Percentiles rank a stretch among this genome's conserved stretches.
These are phyloP conservation scores for Stenotaenia linearis DNA, from an alignment of 2,888 invertebrate genomes.

Conservation along the genomic window DNA sequence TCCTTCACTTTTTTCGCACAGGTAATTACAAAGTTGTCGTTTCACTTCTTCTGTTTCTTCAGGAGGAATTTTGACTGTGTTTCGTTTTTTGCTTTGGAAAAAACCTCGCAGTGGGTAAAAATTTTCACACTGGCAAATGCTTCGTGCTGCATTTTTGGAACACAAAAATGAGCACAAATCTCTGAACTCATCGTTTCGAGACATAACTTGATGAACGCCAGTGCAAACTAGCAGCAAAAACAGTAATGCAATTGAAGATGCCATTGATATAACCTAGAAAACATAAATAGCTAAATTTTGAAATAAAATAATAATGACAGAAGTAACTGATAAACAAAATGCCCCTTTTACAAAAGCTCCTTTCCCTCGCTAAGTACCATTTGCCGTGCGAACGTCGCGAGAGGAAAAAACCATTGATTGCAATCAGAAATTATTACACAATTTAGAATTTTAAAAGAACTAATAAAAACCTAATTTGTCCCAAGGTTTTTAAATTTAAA, in stretches of 20 bases:
- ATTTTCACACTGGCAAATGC: neutral
- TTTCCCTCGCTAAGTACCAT: no score
- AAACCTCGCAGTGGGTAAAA: neutral
- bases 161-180: neutral
- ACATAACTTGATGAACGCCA: neutral
- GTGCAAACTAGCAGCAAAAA: neutral
- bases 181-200: neutral
- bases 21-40: slow-evolving; percentile 56
- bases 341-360: no score
- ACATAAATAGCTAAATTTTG: neutral
- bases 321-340: no score
- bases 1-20: slow-evolving; percentile 63
- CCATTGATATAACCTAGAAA: neutral
- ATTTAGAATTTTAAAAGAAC: no score
- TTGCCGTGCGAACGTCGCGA: no score
- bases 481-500: no score
- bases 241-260: neutral
- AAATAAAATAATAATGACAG: no score
- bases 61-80: neutral
- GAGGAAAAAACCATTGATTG: no score
- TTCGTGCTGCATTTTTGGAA: neutral
- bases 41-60: neutral
- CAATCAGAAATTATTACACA: no score
- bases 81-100: neutral
- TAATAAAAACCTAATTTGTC: no score